Conservation (phyloP, 2,113 vertebrate species). For the Colinus virginianus region DNA sequence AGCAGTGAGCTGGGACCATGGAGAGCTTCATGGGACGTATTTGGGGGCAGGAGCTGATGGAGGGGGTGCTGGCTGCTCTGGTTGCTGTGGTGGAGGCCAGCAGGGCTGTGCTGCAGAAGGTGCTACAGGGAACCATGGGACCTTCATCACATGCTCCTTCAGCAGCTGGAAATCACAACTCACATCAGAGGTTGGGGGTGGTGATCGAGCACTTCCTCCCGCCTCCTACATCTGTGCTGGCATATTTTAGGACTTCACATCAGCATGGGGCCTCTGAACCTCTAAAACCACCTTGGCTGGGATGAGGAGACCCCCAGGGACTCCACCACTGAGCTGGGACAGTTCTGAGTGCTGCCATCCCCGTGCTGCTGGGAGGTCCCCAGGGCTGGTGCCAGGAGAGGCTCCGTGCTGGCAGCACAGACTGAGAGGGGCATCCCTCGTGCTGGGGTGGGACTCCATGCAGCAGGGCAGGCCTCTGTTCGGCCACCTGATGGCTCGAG, state of each 20-base stretch:
- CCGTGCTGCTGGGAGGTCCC: background rate
- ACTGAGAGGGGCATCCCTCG: background rate
- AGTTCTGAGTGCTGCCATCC: background rate
- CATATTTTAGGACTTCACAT: background rate
- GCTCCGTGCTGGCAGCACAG: background rate
- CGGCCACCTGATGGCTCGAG: background rate
- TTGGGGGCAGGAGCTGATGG: background rate
- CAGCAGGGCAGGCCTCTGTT: background rate
- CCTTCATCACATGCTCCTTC: background rate
- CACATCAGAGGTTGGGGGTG: background rate
- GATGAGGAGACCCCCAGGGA: background rate
- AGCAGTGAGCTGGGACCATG: background rate
- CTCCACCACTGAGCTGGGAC: background rate
- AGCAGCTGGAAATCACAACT: background rate
- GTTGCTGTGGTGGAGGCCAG: background rate
- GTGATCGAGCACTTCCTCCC: background rate
- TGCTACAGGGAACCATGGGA: background rate
- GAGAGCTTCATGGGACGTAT: no score
- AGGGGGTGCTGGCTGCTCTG: background rate
- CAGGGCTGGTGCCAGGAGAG: background rate
- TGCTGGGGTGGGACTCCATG: background rate
- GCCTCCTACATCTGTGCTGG: background rate
- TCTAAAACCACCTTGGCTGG: background rate
- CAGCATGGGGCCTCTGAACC: background rate
- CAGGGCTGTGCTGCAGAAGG: background rate